phyloP scores from a whole-genome alignment of 2,797 vertebrate species.

The Anguilla megastoma region DNA sequence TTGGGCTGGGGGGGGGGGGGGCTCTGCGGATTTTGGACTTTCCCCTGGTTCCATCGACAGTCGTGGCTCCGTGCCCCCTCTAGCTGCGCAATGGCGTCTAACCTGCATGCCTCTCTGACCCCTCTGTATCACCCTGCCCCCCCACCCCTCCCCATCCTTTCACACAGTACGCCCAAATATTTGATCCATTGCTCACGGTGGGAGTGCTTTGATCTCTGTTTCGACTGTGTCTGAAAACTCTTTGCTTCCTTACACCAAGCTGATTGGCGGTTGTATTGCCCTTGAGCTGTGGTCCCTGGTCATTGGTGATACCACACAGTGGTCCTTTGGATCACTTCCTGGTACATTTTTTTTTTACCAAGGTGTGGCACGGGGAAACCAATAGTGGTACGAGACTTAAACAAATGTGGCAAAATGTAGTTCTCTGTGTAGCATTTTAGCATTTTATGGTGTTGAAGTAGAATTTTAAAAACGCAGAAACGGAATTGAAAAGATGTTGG shows the following conservation, averaged over 20 bases:
- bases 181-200: slow-evolving; percentile 6
- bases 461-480: not conserved
- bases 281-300: not conserved
- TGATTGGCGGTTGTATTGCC: not conserved
- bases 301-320: slow-evolving; percentile 37
- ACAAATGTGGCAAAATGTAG: not conserved
- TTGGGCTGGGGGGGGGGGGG: slow-evolving; percentile 1
- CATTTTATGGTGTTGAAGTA: slow-evolving; percentile 1
- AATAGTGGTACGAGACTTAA: not conserved
- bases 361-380: slow-evolving; percentile 33
- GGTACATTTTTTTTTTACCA: slow-evolving; percentile 31
- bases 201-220: slow-evolving; percentile 20
- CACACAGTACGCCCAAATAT: not conserved
- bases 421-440: not conserved
- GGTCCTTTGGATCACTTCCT: slow-evolving; percentile 38
- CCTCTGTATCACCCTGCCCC: slow-evolving; percentile 6
- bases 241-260: not conserved
- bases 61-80: not conserved
- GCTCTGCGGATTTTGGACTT: not conserved
- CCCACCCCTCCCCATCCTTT: not conserved
- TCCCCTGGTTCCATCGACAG: not conserved
- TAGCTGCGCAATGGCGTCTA: not conserved
- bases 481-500: not conserved
- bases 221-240: not conserved
- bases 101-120: slow-evolving; percentile 17